Evolutionary conservation across 2,888 invertebrate species (phyloP).

Genomic region (Watsonalla binaria): DNA sequence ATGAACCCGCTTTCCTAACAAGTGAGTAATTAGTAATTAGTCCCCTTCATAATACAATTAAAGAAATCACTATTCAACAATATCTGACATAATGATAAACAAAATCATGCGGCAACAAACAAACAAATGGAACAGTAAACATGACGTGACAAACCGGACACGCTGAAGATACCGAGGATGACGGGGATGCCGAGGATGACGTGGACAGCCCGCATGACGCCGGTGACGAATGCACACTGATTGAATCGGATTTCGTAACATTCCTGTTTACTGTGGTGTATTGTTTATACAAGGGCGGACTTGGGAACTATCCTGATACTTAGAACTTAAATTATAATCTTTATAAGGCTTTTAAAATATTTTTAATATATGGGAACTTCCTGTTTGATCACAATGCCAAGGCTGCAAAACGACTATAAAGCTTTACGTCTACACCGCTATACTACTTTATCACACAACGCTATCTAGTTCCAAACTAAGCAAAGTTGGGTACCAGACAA

Average conservation of each 20-base stretch:
- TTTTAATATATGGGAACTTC: no score
- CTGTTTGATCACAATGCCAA: no score
- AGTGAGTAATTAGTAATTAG: no score
- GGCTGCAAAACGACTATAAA: no score
- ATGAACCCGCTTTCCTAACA: no score
- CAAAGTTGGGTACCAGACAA: no score
- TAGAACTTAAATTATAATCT: neutral
- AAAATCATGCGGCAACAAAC: neutral
- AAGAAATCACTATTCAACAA: neutral
- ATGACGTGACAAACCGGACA: conserved; percentile 37
- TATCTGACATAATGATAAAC: neutral
- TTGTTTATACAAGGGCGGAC: conserved; percentile 24
- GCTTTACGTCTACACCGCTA: no score
- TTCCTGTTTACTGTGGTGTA: conserved; percentile 27
- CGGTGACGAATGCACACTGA: neutral
- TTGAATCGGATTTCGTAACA: conserved; percentile 22
- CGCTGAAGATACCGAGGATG: conserved; percentile 20
- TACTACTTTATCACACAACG: no score
- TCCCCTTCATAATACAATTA: no score
- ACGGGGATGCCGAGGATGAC: conserved; percentile 19
- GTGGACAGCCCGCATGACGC: conserved; percentile 7
- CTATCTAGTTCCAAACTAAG: no score
- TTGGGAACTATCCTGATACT: conserved; percentile 9
- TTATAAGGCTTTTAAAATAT: neutral
- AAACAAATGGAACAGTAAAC: conserved; percentile 9